A percentile compares a stretch with the other conserved stretches of the same genome.
Conservation (phyloP, 1,140 invertebrate species). For the Drosophila pruinosa region DNA sequence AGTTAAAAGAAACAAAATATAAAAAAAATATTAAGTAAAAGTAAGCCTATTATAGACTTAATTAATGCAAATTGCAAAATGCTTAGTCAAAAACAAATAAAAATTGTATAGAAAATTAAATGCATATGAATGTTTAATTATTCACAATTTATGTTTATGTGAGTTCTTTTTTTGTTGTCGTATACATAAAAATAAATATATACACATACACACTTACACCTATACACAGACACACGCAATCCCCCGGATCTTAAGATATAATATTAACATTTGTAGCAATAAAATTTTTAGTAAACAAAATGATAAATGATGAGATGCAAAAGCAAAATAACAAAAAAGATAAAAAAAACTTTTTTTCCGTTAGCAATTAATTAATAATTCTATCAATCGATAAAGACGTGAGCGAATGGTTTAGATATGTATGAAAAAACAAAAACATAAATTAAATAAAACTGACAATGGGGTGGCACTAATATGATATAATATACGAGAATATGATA, state of each 20-base stretch:
- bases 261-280: slow-evolving; percentile 51
- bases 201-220: slow-evolving; percentile 15
- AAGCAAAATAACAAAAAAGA: slow-evolving; percentile 3
- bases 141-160: slow-evolving; percentile 61
- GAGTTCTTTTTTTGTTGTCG: slow-evolving; percentile 46
- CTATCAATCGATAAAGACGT: slow-evolving; percentile 20
- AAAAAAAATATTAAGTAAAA: slow-evolving; percentile 39
- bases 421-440: slow-evolving; percentile 6
- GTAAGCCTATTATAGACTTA: slow-evolving; percentile 78
- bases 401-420: slow-evolving; percentile 17
- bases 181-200: slow-evolving; percentile 27
- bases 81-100: slow-evolving; percentile 80
- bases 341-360: slow-evolving; percentile 18
- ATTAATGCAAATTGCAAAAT: slow-evolving; percentile 77
- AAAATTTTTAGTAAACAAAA: slow-evolving; percentile 52
- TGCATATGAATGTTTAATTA: slow-evolving; percentile 73
- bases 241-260: slow-evolving; percentile 31
- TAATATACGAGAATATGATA: slow-evolving; percentile 25
- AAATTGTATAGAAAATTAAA: slow-evolving; percentile 79
- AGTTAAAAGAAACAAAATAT: slow-evolving; percentile 29
- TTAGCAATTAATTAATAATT: slow-evolving; percentile 47
- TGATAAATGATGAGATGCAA: slow-evolving; percentile 11
- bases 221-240: slow-evolving; percentile 6
- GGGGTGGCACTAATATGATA: slow-evolving; percentile 21
- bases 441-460: slow-evolving; percentile 14